phyloP scores from a whole-genome alignment of 2,888 invertebrate species.

The Hypselothyrea guttata region DNA sequence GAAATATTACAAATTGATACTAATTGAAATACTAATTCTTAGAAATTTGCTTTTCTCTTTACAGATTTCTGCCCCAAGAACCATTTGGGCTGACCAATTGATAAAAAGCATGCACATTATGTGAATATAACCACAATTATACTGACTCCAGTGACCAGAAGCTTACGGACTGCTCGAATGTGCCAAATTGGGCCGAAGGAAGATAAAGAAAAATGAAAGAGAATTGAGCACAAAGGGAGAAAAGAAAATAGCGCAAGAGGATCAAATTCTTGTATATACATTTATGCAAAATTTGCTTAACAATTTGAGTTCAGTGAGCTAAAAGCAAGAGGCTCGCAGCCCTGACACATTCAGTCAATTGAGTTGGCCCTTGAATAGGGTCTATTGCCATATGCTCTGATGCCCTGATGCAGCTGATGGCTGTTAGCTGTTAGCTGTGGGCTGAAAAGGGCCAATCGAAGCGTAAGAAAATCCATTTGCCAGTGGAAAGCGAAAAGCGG shows the following conservation, averaged over 20 bases:
- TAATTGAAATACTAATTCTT: no score
- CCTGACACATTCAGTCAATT: conserved; percentile 29
- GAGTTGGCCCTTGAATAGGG: conserved; percentile 12
- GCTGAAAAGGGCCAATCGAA: conserved; percentile 33
- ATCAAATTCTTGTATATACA: conserved; percentile 9
- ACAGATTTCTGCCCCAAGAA: not conserved
- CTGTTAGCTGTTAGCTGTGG: conserved; percentile 9
- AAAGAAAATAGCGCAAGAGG: conserved; percentile 12
- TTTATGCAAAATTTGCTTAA: conserved; percentile 30
- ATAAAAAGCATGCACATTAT: no score
- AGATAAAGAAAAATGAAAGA: not conserved
- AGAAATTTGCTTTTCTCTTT: not conserved
- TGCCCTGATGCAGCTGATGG: conserved; percentile 41
- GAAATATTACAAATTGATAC: no score
- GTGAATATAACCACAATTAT: not conserved
- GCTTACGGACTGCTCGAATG: not conserved
- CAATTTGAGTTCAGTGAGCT: conserved; percentile 23
- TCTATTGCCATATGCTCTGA: conserved; percentile 45
- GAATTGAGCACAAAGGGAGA: not conserved
- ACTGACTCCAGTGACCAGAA: not conserved
- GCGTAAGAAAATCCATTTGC: conserved; percentile 38
- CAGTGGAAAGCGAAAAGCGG: conserved; percentile 8
- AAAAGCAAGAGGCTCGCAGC: conserved; percentile 10
- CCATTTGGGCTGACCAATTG: not conserved
- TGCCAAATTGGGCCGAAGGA: not conserved